These are phyloP conservation scores for Melanotaenia parkinsoni DNA, from an alignment of 2,797 vertebrate species.

Conservation along the genomic window DNA sequence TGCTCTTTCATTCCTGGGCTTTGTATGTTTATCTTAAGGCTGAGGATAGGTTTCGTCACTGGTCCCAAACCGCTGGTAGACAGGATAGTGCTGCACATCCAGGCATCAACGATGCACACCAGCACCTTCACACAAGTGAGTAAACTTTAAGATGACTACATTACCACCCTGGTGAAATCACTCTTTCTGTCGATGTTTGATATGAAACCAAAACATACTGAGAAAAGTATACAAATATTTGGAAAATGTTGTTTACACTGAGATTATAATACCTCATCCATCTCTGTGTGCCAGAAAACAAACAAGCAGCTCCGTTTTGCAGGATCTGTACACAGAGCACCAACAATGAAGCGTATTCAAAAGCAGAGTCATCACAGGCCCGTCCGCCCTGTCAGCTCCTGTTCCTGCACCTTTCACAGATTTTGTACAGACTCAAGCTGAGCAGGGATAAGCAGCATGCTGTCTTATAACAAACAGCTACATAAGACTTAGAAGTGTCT, in stretches of 20 bases:
- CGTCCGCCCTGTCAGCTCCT: background rate
- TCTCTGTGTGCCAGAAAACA: background rate
- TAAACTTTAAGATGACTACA: too few species aligned
- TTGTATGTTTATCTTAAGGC: conserved; percentile 68
- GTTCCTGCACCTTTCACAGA: background rate
- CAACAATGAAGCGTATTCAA: conserved; percentile 6
- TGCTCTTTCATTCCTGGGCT: background rate
- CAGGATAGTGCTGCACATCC: conserved; percentile 90
- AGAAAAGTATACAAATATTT: background rate
- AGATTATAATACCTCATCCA: background rate
- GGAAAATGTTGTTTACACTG: background rate
- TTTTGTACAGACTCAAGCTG: background rate
- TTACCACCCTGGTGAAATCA: background rate
- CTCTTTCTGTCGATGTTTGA: background rate
- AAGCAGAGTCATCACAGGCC: conserved; percentile 14
- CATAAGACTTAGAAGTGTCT: background rate
- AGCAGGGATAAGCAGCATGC: background rate
- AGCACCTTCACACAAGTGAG: conserved; percentile 94
- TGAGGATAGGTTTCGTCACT: conserved; percentile 93
- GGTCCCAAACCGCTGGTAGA: conserved; percentile 92
- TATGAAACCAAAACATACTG: background rate
- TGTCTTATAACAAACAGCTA: background rate
- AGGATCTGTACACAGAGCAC: background rate
- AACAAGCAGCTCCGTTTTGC: background rate
- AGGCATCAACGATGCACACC: conserved; percentile 91